Conservation (phyloP, 2,113 vertebrate genomes). For the Amblyopsis rosae region DNA sequence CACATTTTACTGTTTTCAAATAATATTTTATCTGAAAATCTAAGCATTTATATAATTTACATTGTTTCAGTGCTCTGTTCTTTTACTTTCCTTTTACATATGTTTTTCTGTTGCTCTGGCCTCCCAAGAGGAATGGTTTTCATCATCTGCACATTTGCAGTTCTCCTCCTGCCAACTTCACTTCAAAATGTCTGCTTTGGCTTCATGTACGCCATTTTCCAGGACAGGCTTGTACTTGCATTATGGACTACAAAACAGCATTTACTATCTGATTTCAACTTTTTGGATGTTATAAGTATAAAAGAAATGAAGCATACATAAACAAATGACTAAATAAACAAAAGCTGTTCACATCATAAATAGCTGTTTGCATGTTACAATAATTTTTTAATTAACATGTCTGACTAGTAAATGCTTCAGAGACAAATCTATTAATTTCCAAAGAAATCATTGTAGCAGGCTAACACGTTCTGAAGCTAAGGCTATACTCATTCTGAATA, state of each 20-base stretch:
- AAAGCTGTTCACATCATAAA: too few species aligned
- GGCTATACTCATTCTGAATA: too few species aligned
- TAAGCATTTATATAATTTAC: neutral
- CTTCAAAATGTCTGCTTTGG: constrained; percentile 55
- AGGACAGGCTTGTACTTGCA: constrained; percentile 21
- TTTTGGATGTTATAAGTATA: neutral
- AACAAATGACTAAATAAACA: too few species aligned
- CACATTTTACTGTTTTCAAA: neutral
- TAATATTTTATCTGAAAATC: neutral
- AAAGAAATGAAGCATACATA: neutral
- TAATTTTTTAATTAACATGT: neutral
- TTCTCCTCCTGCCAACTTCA: constrained; percentile 46
- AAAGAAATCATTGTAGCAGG: neutral
- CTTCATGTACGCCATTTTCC: constrained; percentile 34
- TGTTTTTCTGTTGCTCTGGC: constrained; percentile 26
- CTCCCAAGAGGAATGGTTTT: constrained; percentile 48
- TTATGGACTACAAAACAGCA: neutral
- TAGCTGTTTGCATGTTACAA: too few species aligned
- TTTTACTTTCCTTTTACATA: constrained; percentile 34
- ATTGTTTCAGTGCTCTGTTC: neutral
- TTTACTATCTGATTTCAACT: neutral
- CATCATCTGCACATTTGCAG: constrained; percentile 50
- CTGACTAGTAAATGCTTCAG: neutral
- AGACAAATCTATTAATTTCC: neutral
- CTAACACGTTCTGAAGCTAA: too few species aligned